Conservation (phyloP, 2,888 invertebrate genomes). For the Amphipoea oculea region DNA sequence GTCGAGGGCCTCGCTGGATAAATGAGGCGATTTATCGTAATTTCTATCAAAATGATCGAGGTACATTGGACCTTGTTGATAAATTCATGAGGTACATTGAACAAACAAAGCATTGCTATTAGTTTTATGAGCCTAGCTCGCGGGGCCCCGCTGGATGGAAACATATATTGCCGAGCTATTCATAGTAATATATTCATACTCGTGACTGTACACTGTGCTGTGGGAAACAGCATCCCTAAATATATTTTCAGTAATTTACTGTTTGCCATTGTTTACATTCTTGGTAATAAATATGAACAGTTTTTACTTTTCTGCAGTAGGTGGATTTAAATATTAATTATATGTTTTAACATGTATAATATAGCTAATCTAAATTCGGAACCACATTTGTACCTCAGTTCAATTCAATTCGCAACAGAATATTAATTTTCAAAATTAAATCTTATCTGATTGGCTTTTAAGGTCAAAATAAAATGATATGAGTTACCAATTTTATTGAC, state of each 20-base stretch:
- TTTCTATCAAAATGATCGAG: too few relatives aligned
- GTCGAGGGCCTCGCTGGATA: too few relatives aligned
- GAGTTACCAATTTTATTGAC: slow-evolving; percentile 14
- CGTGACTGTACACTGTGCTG: background rate
- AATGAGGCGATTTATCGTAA: too few relatives aligned
- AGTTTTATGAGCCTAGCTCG: too few relatives aligned
- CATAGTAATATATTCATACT: background rate
- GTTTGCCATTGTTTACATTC: slow-evolving; percentile 28
- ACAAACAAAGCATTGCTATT: too few relatives aligned
- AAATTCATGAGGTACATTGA: too few relatives aligned
- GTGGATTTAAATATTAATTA: slow-evolving; percentile 45
- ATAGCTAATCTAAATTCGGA: slow-evolving; percentile 51
- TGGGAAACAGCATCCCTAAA: slow-evolving; percentile 1
- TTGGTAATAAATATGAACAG: slow-evolving; percentile 21
- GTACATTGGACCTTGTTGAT: too few relatives aligned
- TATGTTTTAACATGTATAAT: slow-evolving; percentile 37
- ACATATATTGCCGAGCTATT: background rate
- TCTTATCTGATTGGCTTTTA: slow-evolving; percentile 1
- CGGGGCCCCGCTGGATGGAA: too few relatives aligned
- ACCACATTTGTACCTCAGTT: slow-evolving; percentile 51
- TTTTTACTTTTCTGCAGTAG: slow-evolving; percentile 16
- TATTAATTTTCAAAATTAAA: slow-evolving; percentile 7
- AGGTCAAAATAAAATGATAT: background rate
- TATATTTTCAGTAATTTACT: background rate
- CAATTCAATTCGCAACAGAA: slow-evolving; percentile 7